Base-by-base conservation (phyloP, 2,888 invertebrate species). In the Xanthia togata region DNA sequence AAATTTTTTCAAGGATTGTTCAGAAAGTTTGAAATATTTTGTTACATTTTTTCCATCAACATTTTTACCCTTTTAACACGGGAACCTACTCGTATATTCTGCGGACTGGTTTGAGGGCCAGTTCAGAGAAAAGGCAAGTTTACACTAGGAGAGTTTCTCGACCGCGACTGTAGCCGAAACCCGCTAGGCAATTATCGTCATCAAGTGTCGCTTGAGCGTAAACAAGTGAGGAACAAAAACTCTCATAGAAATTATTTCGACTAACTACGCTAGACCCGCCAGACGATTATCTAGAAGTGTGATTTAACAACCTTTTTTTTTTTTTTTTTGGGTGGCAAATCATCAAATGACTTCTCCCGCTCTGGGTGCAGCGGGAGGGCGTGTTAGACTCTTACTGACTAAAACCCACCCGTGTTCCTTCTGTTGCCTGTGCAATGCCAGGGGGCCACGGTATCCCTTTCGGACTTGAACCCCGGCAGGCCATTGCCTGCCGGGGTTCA, bases 1-100 rank as follows among this genome's bases (percentile, higher is more conserved):
- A 59, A 62, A 50, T 70, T 76, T 79, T 79, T 79, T 70, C 38
- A 47, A 79, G 50, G 76, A 78, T 77, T 86, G 74, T 86, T 86
- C 26, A 26, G 55, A 72, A 86, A 86, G 70, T 86, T 86, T 64
- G 44, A 65, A 82, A 83, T 35, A 75, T 72, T 64, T 69, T 14
- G 73, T 79, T 59, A 76, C 62, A 74, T 83, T 83, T 86, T 78
- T 67, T 55, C 9, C 74, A 68, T 75, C 55, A 77, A 75, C 64
- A 69, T 82, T 85, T 80, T 79, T 76, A 76, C 72, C 72, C 69
- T 83, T 83, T 77, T 60, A 63, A 78, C 26, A 71, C 23, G 31
- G 31, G 44, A 53, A 26, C 31, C 38, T 47, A 31, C 31, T 2
- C 2, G 8, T 47, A 50, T n/a, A 60, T 62, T 76, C 38, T 44